Percentiles rank a stretch among this genome's conserved stretches.
Conservation (phyloP, 2,888 invertebrate genomes). For the Dryococelus australis region DNA sequence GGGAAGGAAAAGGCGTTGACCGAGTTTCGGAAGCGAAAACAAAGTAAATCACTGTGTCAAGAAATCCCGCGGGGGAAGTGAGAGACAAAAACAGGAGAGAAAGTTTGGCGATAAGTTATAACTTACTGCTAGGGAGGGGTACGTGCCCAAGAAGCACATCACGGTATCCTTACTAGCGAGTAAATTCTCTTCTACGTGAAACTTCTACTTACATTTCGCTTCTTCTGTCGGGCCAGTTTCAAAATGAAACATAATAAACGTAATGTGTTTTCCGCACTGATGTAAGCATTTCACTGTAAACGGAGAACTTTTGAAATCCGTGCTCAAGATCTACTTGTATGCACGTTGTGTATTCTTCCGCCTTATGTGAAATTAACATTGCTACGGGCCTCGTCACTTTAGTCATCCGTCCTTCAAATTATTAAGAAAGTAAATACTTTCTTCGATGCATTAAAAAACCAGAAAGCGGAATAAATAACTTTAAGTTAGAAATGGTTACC, state of each 20-base stretch:
- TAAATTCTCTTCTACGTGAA: neutral
- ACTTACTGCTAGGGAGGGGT: neutral
- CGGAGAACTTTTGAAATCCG: no score
- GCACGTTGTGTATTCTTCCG: no score
- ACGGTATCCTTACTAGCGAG: neutral
- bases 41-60: neutral
- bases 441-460: no score
- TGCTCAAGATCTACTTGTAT: no score
- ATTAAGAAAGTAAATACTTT: no score
- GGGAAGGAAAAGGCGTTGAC: neutral
- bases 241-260: neutral
- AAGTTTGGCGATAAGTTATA: slow-evolving; percentile 1
- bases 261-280: neutral
- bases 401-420: no score
- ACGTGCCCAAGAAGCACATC: neutral
- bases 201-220: neutral
- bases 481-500: no score
- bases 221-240: neutral
- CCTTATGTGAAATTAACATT: no score
- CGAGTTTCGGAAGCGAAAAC: no score
- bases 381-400: no score
- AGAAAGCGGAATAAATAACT: no score
- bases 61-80: neutral
- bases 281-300: neutral
- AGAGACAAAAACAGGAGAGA: neutral